Conservation (phyloP, 2,888 invertebrate genomes). For the Frankliniella fusca region DNA sequence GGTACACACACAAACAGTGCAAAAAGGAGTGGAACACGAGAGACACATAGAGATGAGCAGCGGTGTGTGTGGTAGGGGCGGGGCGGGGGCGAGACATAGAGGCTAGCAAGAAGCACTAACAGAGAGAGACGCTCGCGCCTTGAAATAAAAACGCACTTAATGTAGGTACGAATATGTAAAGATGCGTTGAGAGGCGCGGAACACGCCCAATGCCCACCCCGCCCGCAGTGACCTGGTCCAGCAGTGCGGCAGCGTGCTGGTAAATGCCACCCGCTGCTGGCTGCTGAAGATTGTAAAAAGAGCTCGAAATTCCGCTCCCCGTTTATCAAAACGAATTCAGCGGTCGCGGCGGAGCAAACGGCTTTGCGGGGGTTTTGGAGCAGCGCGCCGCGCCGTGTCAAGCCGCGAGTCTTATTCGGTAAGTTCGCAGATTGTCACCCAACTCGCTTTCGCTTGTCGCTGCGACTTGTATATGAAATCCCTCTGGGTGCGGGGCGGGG, state of each 20-base stretch:
- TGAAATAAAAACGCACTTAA: slow-evolving; percentile 17
- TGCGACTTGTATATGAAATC: slow-evolving; percentile 13
- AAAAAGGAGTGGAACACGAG: not conserved
- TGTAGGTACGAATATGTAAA: slow-evolving; percentile 17
- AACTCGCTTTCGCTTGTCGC: not conserved
- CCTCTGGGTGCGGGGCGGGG: not conserved
- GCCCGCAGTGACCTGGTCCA: too few relatives aligned
- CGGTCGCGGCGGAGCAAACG: not conserved
- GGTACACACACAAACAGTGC: too few relatives aligned
- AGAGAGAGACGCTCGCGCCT: not conserved
- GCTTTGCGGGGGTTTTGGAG: not conserved
- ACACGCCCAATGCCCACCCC: too few relatives aligned
- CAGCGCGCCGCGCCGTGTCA: not conserved
- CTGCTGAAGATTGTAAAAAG: not conserved
- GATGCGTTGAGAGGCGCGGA: not conserved
- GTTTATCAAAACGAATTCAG: slow-evolving; percentile 20
- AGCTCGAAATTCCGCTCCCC: not conserved
- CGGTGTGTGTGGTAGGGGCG: not conserved
- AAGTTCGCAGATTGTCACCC: slow-evolving; percentile 16
- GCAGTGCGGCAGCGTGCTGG: not conserved
- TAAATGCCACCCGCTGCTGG: not conserved
- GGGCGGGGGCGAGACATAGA: not conserved
- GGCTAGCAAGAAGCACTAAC: not conserved
- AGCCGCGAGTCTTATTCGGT: not conserved
- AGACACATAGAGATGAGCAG: not conserved